Base-by-base conservation (phyloP, 2,797 vertebrate genomes). In the Lagorchestes hirsutus region DNA sequence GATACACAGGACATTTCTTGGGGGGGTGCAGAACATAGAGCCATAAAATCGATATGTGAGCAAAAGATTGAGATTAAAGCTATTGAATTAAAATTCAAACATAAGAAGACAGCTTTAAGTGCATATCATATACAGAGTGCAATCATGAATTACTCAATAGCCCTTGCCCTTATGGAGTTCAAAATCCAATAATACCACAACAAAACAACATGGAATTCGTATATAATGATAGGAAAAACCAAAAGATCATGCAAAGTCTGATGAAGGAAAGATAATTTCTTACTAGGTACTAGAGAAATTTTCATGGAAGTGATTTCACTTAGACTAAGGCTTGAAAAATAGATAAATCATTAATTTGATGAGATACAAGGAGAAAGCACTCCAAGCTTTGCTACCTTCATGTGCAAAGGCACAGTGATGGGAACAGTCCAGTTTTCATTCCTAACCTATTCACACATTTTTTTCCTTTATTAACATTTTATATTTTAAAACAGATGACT, bases 401-500 rank as follows among this genome's bases (percentile, higher is more conserved):
- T 40, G 6, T 50, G 9, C 22, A 87, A 50, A 87, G 8, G 24
- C 3, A 87, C 22, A 87, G 6, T 87, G 40, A 9, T 87, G 22
- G 24, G 6, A 50, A 87, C 74, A 50, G 40, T 10, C 74, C 40
- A 50, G 40, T 50, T 87, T 11, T 87, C 46, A 50, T 4, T 46
- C 22, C 40, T 3, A 0, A 27, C 40, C 24, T 87, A 52, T 40
- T 10, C 4, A 9, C n/a, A 40, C n/a, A 40, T 40, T 93, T 5
- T 98, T 82, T 82, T 24, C 18, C 27, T 98, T 99, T 99, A 99
- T 99, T 97, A 96, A 98, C 97, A 98, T 99, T 99, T 99, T 99
- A 99, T 99, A 99, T 99, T 99, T 99, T 99, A 99, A 99, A 99
- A 99, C 99, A 98, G 99, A 99, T 99, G 99, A 99, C 98, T 99